These are phyloP conservation scores for Monochamus alternatus DNA, from an alignment of 2,888 invertebrate species.

Conservation along the genomic window DNA sequence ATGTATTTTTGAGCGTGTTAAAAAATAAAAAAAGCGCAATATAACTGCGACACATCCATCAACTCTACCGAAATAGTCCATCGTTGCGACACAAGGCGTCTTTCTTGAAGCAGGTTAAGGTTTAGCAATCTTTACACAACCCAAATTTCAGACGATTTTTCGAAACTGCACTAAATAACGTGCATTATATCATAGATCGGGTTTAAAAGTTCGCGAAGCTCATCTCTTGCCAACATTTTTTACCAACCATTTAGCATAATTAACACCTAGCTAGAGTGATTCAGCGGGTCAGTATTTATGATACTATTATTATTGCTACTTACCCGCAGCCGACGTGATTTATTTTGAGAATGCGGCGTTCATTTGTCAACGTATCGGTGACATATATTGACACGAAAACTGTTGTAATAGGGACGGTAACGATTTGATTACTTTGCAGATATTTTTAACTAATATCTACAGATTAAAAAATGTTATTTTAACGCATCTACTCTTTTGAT, in stretches of 20 bases:
- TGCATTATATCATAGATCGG: constrained; percentile 22
- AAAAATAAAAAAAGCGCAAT: too few species aligned
- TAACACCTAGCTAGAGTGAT: constrained; percentile 48
- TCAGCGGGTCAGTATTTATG: constrained; percentile 32
- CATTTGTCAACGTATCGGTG: constrained; percentile 13
- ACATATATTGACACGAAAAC: not conserved
- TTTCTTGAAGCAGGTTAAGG: not conserved
- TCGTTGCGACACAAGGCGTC: too few species aligned
- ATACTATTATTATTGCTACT: not conserved
- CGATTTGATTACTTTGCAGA: too few species aligned
- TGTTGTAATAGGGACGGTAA: not conserved
- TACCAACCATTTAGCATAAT: constrained; percentile 50
- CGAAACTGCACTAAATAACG: constrained; percentile 19
- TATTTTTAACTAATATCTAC: too few species aligned
- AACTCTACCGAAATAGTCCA: too few species aligned
- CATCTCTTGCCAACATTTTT: constrained; percentile 47
- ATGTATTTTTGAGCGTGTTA: too few species aligned
- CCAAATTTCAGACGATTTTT: not conserved
- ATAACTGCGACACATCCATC: too few species aligned
- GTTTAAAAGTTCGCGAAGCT: constrained; percentile 41
- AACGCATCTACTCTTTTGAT: too few species aligned
- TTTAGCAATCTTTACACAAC: not conserved
- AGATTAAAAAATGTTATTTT: too few species aligned
- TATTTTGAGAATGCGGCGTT: constrained; percentile 6
- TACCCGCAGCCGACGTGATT: not conserved